These are phyloP conservation scores for Nyctereutes procyonoides DNA, from an alignment of 2,113 vertebrate species.

Conservation along the genomic window DNA sequence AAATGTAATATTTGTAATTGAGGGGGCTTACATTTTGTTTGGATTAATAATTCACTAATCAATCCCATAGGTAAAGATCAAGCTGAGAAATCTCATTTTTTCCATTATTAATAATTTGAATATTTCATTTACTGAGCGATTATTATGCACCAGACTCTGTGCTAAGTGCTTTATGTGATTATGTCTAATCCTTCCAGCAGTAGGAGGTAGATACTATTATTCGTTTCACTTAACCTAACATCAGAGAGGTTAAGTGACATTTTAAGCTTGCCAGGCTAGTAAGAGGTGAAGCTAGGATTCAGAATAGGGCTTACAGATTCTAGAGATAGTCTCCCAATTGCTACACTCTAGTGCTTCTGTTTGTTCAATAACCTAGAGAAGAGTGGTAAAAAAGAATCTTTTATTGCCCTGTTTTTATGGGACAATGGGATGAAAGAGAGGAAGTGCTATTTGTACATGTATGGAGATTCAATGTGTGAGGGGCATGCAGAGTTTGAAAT, in stretches of 20 bases:
- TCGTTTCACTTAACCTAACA: neutral
- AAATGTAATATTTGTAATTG: conserved; percentile 34
- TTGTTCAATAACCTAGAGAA: neutral
- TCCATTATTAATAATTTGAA: conserved; percentile 44
- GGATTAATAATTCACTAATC: conserved; percentile 53
- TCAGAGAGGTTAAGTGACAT: neutral
- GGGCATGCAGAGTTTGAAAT: neutral
- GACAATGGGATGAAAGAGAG: neutral
- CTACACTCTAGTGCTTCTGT: neutral
- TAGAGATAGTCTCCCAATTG: neutral
- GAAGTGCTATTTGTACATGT: neutral
- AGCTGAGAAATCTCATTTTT: neutral
- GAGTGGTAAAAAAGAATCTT: neutral
- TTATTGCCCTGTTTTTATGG: neutral
- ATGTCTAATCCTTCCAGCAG: neutral
- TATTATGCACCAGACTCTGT: neutral
- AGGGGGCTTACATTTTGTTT: conserved; percentile 61
- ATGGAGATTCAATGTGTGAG: neutral
- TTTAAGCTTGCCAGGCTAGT: neutral
- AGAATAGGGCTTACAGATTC: neutral
- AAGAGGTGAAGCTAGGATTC: neutral
- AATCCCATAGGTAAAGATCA: conserved; percentile 35
- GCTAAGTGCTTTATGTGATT: neutral
- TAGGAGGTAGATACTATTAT: neutral
- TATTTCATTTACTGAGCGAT: conserved; percentile 61